phyloP scores from a whole-genome alignment of 2,113 vertebrate species.

The Malurus melanocephalus region DNA sequence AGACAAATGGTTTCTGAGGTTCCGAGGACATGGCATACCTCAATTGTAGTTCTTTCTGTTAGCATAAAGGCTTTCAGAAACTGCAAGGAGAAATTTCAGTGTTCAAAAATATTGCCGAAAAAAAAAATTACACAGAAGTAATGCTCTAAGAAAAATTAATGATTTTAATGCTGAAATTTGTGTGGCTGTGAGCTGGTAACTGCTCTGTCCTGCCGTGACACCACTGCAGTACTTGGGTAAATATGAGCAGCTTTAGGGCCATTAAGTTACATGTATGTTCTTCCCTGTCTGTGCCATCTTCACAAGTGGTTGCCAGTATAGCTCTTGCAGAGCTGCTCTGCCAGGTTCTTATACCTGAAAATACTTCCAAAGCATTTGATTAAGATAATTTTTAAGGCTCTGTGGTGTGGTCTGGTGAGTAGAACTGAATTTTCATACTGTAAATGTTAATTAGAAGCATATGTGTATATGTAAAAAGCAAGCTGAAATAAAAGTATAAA shows the following conservation, averaged over 20 bases:
- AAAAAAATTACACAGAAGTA: background rate
- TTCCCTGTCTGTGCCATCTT: background rate
- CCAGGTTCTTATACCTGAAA: background rate
- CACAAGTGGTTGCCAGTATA: background rate
- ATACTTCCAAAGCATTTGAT: background rate
- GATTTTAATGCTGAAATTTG: background rate
- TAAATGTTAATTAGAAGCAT: slow-evolving; percentile 54
- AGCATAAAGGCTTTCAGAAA: background rate
- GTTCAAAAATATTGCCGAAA: background rate
- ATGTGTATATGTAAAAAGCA: slow-evolving; percentile 41
- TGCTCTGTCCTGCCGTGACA: background rate
- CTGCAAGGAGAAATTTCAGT: background rate
- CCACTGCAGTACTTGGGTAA: background rate
- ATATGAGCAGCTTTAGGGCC: background rate
- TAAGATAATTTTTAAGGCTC: background rate
- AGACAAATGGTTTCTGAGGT: background rate
- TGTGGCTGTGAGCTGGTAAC: background rate
- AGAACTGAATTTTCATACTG: slow-evolving; percentile 3
- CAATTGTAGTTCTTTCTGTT: background rate
- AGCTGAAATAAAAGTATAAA: slow-evolving; percentile 59
- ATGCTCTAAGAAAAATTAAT: background rate
- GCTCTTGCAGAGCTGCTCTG: background rate
- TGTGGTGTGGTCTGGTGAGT: slow-evolving; percentile 22
- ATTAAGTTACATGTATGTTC: background rate
- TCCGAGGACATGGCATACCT: background rate